Evolutionary conservation across 1,140 invertebrate species (phyloP).

Genomic region (Medauroidea extradentata): DNA sequence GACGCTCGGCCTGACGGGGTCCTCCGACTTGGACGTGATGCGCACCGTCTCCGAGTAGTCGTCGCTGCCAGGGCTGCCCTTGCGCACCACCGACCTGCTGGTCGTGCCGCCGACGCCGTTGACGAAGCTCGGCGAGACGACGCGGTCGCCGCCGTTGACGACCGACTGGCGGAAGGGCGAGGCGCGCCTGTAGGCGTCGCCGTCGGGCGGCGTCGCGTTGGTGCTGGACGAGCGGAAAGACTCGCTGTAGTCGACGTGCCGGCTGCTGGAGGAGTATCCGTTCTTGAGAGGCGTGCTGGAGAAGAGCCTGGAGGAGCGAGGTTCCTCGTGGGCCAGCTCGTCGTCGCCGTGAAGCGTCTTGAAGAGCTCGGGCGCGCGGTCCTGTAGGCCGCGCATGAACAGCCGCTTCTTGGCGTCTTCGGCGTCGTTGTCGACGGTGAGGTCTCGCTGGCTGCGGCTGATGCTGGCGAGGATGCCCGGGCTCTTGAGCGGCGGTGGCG

Average conservation of each 20-base stretch:
- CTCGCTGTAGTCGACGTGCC: conserved; percentile 26
- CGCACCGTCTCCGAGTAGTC: conserved; percentile 65
- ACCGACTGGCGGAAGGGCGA: conserved; percentile 11
- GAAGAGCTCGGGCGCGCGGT: conserved; percentile 69
- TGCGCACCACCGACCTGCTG: conserved; percentile 38
- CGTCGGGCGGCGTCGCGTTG: conserved; percentile 17
- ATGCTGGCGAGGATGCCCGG: conserved; percentile 79
- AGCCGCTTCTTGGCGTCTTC: conserved; percentile 58
- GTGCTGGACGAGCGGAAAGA: conserved; percentile 27
- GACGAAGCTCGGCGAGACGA: conserved; percentile 12
- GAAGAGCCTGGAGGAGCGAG: conserved; percentile 8
- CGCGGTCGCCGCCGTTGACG: conserved; percentile 17
- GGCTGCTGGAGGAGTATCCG: not conserved
- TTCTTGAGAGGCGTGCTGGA: conserved; percentile 21
- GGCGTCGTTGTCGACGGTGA: conserved; percentile 42
- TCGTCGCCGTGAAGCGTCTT: conserved; percentile 27
- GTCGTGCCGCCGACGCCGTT: not conserved
- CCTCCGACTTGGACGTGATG: conserved; percentile 58
- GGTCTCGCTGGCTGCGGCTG: conserved; percentile 70
- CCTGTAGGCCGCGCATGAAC: conserved; percentile 65
- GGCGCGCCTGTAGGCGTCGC: conserved; percentile 3
- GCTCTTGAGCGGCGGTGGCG: conserved; percentile 69
- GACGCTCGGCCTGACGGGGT: conserved; percentile 55
- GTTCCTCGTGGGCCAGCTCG: not conserved
- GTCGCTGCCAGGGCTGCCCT: conserved; percentile 58